phyloP scores from a whole-genome alignment of 2,797 vertebrate species.

The Buphagus erythrorhynchus region DNA sequence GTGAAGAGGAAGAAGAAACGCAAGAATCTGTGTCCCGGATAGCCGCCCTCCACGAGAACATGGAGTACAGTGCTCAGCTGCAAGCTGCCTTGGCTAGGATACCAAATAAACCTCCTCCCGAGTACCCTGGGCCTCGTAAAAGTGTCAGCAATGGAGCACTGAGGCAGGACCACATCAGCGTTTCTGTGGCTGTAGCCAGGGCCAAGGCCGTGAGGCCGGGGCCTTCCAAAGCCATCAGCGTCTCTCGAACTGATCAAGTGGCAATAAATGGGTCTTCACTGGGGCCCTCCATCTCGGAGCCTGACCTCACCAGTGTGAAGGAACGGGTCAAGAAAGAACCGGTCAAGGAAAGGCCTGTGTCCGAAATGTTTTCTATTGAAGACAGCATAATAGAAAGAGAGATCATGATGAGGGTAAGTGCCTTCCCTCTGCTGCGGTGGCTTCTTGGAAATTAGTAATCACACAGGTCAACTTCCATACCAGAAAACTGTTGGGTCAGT shows the following conservation, averaged over 20 bases:
- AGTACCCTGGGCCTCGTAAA: slow-evolving; percentile 92
- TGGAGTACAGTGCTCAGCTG: slow-evolving; percentile 88
- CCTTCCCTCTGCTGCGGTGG: background rate
- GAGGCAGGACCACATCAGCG: slow-evolving; percentile 76
- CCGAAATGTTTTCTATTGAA: slow-evolving; percentile 95
- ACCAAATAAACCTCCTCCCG: slow-evolving; percentile 94
- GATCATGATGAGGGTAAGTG: slow-evolving; percentile 91
- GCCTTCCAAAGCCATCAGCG: slow-evolving; percentile 79
- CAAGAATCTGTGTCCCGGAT: slow-evolving; percentile 84
- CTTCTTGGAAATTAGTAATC: background rate
- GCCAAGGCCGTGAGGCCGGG: slow-evolving; percentile 76
- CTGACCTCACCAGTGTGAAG: slow-evolving; percentile 95
- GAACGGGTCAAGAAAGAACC: slow-evolving; percentile 94
- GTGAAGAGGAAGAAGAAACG: slow-evolving; percentile 87
- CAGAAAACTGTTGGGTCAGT: background rate
- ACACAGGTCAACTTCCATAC: background rate
- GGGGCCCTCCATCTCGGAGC: slow-evolving; percentile 94
- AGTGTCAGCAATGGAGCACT: slow-evolving; percentile 83
- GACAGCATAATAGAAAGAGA: slow-evolving; percentile 98
- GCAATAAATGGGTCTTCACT: slow-evolving; percentile 84
- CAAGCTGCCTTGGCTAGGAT: slow-evolving; percentile 94
- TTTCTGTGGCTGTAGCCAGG: slow-evolving; percentile 76
- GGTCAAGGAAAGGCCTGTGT: slow-evolving; percentile 94
- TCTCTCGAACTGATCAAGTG: slow-evolving; percentile 85
- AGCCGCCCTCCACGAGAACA: slow-evolving; percentile 85